Evolutionary conservation across 2,113 vertebrate genomes (phyloP), one percentile per base, ranked within the genome.

Genomic region (Promerops cafer): DNA sequence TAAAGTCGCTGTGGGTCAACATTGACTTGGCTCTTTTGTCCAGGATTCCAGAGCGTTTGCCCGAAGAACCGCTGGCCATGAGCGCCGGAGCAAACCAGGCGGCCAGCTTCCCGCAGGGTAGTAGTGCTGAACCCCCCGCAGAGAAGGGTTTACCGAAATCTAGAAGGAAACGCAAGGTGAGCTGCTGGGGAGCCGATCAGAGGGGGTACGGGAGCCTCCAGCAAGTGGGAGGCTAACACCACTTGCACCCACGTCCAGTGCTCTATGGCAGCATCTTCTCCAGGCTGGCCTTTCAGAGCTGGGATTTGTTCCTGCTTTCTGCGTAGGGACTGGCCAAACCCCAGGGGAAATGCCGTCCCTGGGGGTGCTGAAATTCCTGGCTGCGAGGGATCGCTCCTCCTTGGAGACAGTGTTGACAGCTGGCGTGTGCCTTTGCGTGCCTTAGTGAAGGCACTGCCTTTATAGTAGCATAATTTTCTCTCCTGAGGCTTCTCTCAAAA

Each of bases 101-200:
- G 13, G 95, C 97, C 65, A 96, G 90, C 50, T 98, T 98, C 47
- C 98, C 98, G 72, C 96, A 94, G 42, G 90, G 93, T 60, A 91
- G 94, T 96, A 96, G 26, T 95, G 94, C 63, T 90, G 97, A 97
- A 39, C 69, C 91, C 20, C 92, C 96, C 9, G 61, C 97, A 3
- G 98, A 99, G 57, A 97, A 98, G 83, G 78, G 92, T 50, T 79
- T 98, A 64, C 98, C 98, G 72, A 99, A 99, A 94, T 94, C 97
- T 96, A 98, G 98, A 97, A 98, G 98, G 97, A 99, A 99, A 98
- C 99, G 99, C 89, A 99, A 99, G 99, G 99, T 99, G 98, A 89
- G 97, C 49, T 66, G 27, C 6, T 1, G 30, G 52, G 90, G 9
- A 17, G 39, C 35, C 1, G 2, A 24, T 10, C 0, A 16, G 19